Percentiles rank a stretch among this genome's conserved stretches.
Evolutionary conservation across 2,888 invertebrate species (phyloP).

Genomic region (Tipula vernalis): DNA sequence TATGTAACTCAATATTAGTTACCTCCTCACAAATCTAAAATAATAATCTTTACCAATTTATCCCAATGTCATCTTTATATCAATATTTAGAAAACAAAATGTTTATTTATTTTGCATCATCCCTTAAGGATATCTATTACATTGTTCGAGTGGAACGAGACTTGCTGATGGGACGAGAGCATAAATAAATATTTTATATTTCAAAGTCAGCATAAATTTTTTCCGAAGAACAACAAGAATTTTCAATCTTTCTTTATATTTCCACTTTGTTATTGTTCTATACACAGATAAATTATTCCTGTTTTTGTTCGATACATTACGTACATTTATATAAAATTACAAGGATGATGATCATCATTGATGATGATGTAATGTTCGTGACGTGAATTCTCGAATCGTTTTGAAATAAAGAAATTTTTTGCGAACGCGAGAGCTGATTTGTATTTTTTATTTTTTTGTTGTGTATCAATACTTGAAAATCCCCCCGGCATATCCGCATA

Average conservation of each 20-base stretch:
- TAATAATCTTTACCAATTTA: neutral
- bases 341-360: neutral
- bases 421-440: neutral
- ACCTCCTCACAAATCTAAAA: neutral
- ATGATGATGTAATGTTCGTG: constrained; percentile 4
- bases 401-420: neutral
- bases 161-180: neutral
- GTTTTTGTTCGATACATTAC: neutral
- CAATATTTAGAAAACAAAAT: neutral
- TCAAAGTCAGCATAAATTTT: neutral
- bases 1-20: too few species aligned
- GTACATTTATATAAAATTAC: neutral
- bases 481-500: neutral
- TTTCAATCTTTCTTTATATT: neutral
- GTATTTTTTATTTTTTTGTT: too few species aligned
- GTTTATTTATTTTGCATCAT: neutral
- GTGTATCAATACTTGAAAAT: neutral
- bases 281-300: neutral
- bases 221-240: neutral
- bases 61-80: neutral
- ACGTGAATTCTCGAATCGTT: neutral
- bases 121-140: neutral
- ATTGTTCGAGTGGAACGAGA: neutral
- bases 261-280: neutral
- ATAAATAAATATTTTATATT: neutral